Evolutionary conservation across 2,113 vertebrate genomes (phyloP).

Genomic region (Pitta sordida): DNA sequence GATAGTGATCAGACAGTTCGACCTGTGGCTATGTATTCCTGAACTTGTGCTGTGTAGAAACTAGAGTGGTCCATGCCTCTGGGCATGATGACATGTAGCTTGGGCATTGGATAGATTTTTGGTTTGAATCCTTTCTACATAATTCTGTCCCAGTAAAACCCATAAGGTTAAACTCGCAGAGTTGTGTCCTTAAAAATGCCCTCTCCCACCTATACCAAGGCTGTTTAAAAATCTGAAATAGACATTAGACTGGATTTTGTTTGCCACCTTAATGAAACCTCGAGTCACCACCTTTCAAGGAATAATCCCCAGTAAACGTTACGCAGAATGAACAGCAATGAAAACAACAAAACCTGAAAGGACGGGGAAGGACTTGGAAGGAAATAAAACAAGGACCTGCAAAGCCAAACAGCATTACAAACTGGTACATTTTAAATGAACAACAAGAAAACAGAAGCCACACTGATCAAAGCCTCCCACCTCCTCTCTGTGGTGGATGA

Average conservation of each 20-base stretch:
- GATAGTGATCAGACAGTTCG: not conserved
- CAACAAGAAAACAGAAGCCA: conserved; percentile 46
- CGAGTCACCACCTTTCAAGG: not conserved
- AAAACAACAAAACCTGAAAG: conserved; percentile 41
- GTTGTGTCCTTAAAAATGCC: not conserved
- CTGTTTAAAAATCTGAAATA: not conserved
- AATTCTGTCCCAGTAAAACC: not conserved
- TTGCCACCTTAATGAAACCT: not conserved
- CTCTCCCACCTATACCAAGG: not conserved
- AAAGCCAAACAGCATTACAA: conserved; percentile 40
- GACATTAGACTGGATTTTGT: not conserved
- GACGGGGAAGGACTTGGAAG: not conserved
- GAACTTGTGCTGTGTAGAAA: not conserved
- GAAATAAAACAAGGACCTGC: conserved; percentile 27
- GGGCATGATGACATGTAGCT: not conserved
- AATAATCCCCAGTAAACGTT: not conserved
- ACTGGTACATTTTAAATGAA: conserved; percentile 65
- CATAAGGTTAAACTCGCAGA: not conserved
- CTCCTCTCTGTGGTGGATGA: conserved; percentile 36
- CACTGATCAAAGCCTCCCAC: conserved; percentile 51
- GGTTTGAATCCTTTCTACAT: not conserved
- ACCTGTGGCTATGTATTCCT: not conserved
- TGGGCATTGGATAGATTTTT: not conserved
- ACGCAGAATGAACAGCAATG: conserved; percentile 17
- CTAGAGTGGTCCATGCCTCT: not conserved